Percentiles rank a stretch among this genome's conserved stretches.
Evolutionary conservation across 2,797 vertebrate species (phyloP).

Genomic region (Euthynnus affinis): DNA sequence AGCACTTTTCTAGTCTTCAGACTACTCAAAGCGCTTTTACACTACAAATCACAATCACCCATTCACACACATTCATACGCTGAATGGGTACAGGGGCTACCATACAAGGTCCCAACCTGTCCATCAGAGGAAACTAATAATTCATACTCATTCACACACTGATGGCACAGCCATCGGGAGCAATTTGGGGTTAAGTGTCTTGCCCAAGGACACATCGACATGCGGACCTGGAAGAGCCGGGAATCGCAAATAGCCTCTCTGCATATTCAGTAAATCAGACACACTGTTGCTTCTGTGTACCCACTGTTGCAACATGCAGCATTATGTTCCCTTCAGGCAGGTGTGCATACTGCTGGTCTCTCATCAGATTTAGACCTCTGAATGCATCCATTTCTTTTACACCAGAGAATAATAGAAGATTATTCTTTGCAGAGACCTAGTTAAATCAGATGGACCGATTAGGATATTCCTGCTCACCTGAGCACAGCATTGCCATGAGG

Average conservation of each 20-base stretch:
- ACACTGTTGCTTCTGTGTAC: conserved; percentile 27
- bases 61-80: too few relatives aligned
- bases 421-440: neutral
- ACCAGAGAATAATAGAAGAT: conserved; percentile 10
- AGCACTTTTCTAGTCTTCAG: too few relatives aligned
- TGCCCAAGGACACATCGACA: too few relatives aligned
- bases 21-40: too few relatives aligned
- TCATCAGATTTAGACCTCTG: neutral
- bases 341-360: neutral
- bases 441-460: conserved; percentile 35
- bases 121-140: too few relatives aligned
- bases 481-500: conserved; percentile 17
- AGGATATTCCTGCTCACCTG: neutral
- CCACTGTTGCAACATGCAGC: conserved; percentile 56
- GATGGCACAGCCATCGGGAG: too few relatives aligned
- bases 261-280: conserved; percentile 31
- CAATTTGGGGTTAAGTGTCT: too few relatives aligned
- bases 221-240: too few relatives aligned
- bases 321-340: neutral
- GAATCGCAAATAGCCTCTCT: conserved; percentile 45
- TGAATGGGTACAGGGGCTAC: too few relatives aligned
- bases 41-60: too few relatives aligned
- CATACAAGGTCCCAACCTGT: too few relatives aligned
- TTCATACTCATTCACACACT: too few relatives aligned
- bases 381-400: conserved; percentile 16